These are phyloP conservation scores for Synergus gifuensis DNA, from an alignment of 2,888 invertebrate genomes.

Conservation along the genomic window DNA sequence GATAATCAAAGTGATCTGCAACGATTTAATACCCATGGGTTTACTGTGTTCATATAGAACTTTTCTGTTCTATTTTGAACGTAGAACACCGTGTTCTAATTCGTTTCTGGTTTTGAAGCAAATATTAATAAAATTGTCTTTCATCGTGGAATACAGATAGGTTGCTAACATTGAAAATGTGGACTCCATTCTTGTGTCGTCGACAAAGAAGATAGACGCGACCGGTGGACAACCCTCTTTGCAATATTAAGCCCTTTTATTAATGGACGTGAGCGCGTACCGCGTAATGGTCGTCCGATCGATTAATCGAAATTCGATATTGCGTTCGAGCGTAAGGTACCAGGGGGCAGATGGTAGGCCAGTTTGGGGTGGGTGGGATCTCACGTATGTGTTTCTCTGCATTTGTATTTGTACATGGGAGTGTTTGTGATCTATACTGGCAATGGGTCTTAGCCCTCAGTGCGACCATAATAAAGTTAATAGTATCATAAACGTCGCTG, in stretches of 20 bases:
- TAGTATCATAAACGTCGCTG: slow-evolving; percentile 71
- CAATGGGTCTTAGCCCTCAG: slow-evolving; percentile 60
- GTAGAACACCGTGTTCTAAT: fast-evolving
- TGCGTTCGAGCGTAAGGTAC: slow-evolving; percentile 52
- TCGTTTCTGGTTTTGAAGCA: not conserved
- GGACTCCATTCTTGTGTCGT: not conserved
- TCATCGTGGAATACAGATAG: not conserved
- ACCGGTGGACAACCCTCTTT: slow-evolving; percentile 62
- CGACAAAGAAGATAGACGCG: slow-evolving; percentile 53
- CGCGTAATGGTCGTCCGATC: slow-evolving; percentile 70
- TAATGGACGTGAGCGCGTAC: slow-evolving; percentile 67
- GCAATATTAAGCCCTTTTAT: slow-evolving; percentile 75
- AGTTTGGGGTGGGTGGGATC: slow-evolving; percentile 33
- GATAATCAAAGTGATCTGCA: no score
- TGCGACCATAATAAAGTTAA: slow-evolving; percentile 68
- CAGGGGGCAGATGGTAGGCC: slow-evolving; percentile 21
- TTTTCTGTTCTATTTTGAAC: not conserved
- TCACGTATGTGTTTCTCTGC: slow-evolving; percentile 21
- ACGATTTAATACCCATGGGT: no score
- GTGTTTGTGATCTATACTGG: slow-evolving; percentile 31
- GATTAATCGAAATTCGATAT: slow-evolving; percentile 78
- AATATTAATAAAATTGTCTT: not conserved
- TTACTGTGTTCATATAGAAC: no score
- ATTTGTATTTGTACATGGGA: slow-evolving; percentile 41
- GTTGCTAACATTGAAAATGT: not conserved